Conservation (phyloP, 2,797 vertebrate genomes). For the Etheostoma nigrum region DNA sequence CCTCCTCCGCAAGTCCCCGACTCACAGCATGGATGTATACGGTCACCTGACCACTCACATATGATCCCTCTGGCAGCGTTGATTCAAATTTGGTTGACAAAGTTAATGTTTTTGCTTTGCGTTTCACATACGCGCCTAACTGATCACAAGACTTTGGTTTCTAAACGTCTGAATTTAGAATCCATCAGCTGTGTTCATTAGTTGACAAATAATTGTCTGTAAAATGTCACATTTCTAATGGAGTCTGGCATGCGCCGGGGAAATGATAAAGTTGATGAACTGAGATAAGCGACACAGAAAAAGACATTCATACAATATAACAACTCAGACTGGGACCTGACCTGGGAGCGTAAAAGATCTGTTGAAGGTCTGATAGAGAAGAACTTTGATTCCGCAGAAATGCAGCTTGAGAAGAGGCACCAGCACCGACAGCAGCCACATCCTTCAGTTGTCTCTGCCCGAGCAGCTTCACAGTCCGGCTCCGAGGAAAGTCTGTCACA, state of each 20-base stretch:
- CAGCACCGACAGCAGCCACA: slow-evolving; percentile 81
- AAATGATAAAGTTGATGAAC: background rate
- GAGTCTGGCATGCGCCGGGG: background rate
- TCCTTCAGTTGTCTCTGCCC: slow-evolving; percentile 47
- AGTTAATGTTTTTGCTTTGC: background rate
- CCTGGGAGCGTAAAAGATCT: slow-evolving; percentile 85
- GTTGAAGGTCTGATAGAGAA: slow-evolving; percentile 87
- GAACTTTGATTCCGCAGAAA: slow-evolving; percentile 83
- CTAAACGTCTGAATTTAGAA: too few relatives aligned
- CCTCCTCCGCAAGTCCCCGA: too few relatives aligned
- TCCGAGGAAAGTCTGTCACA: background rate
- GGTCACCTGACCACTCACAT: too few relatives aligned
- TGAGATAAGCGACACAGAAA: background rate
- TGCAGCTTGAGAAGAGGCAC: slow-evolving; percentile 85
- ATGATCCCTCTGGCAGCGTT: too few relatives aligned
- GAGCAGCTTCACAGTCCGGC: slow-evolving; percentile 60
- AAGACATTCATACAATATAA: background rate
- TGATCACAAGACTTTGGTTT: background rate
- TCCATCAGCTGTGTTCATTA: accelerated
- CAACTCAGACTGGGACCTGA: slow-evolving; percentile 62
- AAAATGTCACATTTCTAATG: background rate
- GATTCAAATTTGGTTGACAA: too few relatives aligned
- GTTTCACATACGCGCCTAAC: background rate
- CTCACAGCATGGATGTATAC: too few relatives aligned
- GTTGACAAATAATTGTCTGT: too few relatives aligned